Conservation (phyloP, 2,797 vertebrate genomes). For the Enteromius viviparus region DNA sequence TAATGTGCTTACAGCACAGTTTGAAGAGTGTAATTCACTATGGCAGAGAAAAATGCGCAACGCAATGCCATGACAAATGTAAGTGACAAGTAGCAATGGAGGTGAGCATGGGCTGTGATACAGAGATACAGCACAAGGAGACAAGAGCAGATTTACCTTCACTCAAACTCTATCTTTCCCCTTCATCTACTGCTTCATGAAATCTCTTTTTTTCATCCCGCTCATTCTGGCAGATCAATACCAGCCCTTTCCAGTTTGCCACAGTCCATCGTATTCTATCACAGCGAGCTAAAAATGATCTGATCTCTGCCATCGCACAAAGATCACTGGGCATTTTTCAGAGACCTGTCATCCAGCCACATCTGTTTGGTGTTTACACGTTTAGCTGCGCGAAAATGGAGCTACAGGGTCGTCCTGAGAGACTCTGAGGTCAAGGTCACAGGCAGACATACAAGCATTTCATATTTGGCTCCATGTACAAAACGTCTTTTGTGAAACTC, state of each 20-base stretch:
- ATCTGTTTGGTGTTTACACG: constrained; percentile 52
- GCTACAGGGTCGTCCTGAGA: constrained; percentile 37
- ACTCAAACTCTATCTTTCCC: constrained; percentile 29
- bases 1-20: constrained; percentile 41
- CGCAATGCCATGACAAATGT: constrained; percentile 51
- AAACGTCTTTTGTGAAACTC: constrained; percentile 12
- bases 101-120: constrained; percentile 44
- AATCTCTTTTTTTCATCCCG: constrained; percentile 39
- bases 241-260: constrained; percentile 31
- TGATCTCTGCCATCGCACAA: constrained; percentile 35
- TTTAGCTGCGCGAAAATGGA: constrained; percentile 33
- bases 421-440: constrained; percentile 43
- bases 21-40: constrained; percentile 46
- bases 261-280: constrained; percentile 33
- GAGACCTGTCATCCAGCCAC: constrained; percentile 34
- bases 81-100: constrained; percentile 52
- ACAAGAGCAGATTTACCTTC: constrained; percentile 47
- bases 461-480: not conserved
- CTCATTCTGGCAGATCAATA: constrained; percentile 37
- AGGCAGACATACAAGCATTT: constrained; percentile 19
- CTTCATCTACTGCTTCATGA: constrained; percentile 31
- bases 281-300: constrained; percentile 34
- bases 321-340: constrained; percentile 39
- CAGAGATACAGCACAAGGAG: constrained; percentile 16
- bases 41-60: constrained; percentile 37